These are phyloP conservation scores for Podilymbus podiceps DNA, from an alignment of 2,113 vertebrate genomes.

Conservation along the genomic window DNA sequence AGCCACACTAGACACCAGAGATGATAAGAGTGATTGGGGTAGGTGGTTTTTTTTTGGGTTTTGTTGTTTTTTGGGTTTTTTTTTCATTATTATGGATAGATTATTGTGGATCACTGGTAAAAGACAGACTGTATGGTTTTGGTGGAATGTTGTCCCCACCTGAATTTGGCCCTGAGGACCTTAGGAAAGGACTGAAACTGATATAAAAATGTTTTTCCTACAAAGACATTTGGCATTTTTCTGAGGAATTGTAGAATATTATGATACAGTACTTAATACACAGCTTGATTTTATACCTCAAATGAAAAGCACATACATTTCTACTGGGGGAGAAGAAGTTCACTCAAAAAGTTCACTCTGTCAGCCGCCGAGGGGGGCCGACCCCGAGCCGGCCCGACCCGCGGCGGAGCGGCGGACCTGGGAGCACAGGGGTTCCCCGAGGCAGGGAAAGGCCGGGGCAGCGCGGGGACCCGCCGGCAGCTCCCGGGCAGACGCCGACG, in stretches of 20 bases:
- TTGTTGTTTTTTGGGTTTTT: too few species aligned
- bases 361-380: too few species aligned
- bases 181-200: not conserved
- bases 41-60: too few species aligned
- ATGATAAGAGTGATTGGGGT: not conserved
- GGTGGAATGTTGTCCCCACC: not conserved
- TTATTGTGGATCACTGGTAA: not conserved
- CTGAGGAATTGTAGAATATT: not conserved
- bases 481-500: too few species aligned
- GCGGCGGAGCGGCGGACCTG: too few species aligned
- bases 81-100: not conserved
- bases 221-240: not conserved
- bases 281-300: not conserved
- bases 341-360: not conserved
- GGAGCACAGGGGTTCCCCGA: too few species aligned
- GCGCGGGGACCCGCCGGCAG: too few species aligned
- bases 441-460: too few species aligned
- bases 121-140: not conserved
- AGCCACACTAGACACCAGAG: not conserved
- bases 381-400: too few species aligned
- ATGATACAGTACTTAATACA: not conserved
- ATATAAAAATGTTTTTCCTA: not conserved
- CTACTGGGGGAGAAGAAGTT: not conserved
- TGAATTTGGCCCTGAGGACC: not conserved
- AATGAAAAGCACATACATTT: not conserved